Conservation (phyloP, 2,888 invertebrate genomes). For the Athripsodes cinereus region DNA sequence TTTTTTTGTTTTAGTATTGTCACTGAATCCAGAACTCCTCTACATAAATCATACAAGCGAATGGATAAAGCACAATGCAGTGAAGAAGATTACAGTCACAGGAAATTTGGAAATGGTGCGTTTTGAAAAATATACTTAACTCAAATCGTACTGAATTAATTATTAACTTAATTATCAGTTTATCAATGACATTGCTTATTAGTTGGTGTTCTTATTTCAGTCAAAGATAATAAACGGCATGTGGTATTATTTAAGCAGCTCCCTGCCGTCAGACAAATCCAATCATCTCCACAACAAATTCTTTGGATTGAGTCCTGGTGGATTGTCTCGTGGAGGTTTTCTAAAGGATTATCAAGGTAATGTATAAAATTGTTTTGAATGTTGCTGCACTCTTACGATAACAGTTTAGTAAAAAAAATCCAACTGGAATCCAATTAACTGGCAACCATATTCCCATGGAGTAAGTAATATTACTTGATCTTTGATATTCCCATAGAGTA, state of each 20-base stretch:
- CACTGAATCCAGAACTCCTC: not conserved
- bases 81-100: not conserved
- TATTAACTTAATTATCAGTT: no score
- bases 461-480: no score
- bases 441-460: no score
- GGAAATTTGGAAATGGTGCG: not conserved
- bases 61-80: not conserved
- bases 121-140: no score
- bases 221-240: constrained; percentile 21
- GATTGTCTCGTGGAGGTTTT: constrained; percentile 34
- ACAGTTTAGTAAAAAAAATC: no score
- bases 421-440: no score
- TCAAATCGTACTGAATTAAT: no score
- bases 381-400: no score
- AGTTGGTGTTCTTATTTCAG: constrained; percentile 8
- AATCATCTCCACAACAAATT: constrained; percentile 33
- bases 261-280: constrained; percentile 34
- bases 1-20: not conserved
- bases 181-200: not conserved
- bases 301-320: constrained; percentile 39
- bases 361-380: no score
- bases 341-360: constrained; percentile 36
- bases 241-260: constrained; percentile 36
- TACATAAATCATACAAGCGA: not conserved
- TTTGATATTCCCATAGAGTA: no score